A percentile compares a stretch with the other conserved stretches of the same genome.
phyloP scores from a whole-genome alignment of 2,888 invertebrate genomes.

The Chymomyza fuscimana region DNA sequence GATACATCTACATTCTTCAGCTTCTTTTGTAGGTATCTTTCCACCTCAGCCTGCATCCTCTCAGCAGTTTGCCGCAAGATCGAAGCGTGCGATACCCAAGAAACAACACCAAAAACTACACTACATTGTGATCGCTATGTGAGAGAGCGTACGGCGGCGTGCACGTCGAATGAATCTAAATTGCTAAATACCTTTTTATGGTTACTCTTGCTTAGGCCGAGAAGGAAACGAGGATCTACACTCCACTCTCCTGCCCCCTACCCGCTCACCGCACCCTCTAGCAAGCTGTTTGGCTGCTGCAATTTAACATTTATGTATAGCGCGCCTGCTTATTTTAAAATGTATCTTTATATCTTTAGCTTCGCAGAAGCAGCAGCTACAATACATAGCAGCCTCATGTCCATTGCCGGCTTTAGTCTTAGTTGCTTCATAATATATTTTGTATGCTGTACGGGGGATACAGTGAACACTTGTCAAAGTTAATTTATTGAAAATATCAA shows the following conservation, averaged over 20 bases:
- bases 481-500: neutral
- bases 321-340: conserved; percentile 47
- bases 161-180: conserved; percentile 73
- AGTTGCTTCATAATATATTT: neutral
- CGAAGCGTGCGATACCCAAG: conserved; percentile 68
- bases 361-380: conserved; percentile 64
- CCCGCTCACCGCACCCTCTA: neutral
- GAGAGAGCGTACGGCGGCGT: conserved; percentile 32
- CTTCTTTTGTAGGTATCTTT: neutral
- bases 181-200: conserved; percentile 74
- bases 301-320: conserved; percentile 65
- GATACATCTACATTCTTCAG: neutral
- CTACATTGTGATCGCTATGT: conserved; percentile 16
- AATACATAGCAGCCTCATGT: conserved; percentile 1
- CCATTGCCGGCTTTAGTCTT: conserved; percentile 5
- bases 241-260: conserved; percentile 9
- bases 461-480: neutral
- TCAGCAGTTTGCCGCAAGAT: conserved; percentile 59
- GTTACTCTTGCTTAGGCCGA: conserved; percentile 33
- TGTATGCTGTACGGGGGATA: neutral
- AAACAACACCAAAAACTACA: conserved; percentile 20
- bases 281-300: conserved; percentile 47
- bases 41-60: conserved; percentile 23
- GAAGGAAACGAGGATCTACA: conserved; percentile 20
- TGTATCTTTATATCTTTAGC: conserved; percentile 68